Evolutionary conservation across 2,888 invertebrate species (phyloP), one percentile per base, ranked within the genome.

Genomic region (Oscheius sp.): DNA sequence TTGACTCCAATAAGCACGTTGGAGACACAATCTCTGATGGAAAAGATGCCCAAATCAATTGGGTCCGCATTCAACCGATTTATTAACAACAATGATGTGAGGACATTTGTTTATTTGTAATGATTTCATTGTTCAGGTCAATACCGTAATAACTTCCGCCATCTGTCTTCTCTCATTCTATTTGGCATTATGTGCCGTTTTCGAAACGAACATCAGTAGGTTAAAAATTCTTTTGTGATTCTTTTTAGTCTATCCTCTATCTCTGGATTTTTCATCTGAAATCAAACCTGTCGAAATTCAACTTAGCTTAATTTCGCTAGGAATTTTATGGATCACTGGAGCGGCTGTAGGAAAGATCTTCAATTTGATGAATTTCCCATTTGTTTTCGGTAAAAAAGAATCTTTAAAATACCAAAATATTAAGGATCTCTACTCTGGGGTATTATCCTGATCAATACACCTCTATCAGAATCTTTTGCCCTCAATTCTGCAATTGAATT

Each of bases 391-490:
- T 61, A 61, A n/a, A n/a, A 3, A n/a, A n/a, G n/a, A n/a, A n/a
- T n/a, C n/a, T n/a, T n/a, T n/a, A n/a, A n/a, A n/a, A n/a, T n/a
- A n/a, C n/a, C n/a, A n/a, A n/a, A n/a, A n/a, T n/a, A n/a, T 67
- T 17, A 39, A 77, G 77, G 77, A 45, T 66, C 73, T 27, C 65
- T 75, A 65, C 29, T 72, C 23, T 63, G 73, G 45, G 77, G 77
- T 58, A 70, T 77, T 33, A 61, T 70, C 37, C 63, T 75, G 68
- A 65, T 70, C 17, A 77, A 77, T 46, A 65, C 74, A n/a, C 55
- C 66, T 25, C 33, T 57, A 42, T 64, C 75, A 31, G 69, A 70
- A 23, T 55, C 72, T 15, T 70, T 77, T 29, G 61, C 68, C 48
- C 69, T 77, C 45, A 73, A 72, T 50, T 58, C 57, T 17, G 69